Evolutionary conservation across 2,888 invertebrate genomes (phyloP).

Genomic region (Ormia ochracea): DNA sequence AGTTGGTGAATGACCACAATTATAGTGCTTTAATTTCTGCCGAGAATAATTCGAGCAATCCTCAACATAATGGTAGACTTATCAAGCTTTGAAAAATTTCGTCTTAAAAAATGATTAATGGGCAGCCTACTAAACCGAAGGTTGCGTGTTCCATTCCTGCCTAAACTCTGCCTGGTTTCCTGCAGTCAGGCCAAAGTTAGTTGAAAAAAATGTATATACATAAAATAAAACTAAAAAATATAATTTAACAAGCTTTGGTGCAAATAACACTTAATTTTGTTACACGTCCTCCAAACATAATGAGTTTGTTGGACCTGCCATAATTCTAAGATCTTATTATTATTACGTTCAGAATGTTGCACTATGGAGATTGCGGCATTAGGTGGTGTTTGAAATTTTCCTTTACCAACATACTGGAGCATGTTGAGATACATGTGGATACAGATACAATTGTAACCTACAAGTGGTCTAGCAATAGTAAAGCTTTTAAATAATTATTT

Average conservation of each 20-base stretch:
- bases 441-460: slow-evolving; percentile 12
- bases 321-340: slow-evolving; percentile 29
- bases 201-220: too few species aligned
- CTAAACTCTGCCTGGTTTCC: too few species aligned
- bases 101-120: too few species aligned
- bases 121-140: too few species aligned
- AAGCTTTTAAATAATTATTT: slow-evolving; percentile 54
- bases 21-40: too few species aligned
- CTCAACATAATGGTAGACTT: too few species aligned
- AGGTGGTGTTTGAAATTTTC: slow-evolving; percentile 13
- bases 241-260: background rate
- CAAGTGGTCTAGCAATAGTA: slow-evolving; percentile 61
- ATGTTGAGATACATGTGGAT: slow-evolving; percentile 42
- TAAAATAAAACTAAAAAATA: too few species aligned
- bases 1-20: too few species aligned
- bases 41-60: too few species aligned
- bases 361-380: background rate
- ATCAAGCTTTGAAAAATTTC: too few species aligned
- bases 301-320: slow-evolving; percentile 37
- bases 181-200: too few species aligned
- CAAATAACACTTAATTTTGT: background rate
- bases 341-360: slow-evolving; percentile 30
- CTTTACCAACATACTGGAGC: slow-evolving; percentile 17
- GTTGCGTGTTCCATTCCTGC: too few species aligned
- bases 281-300: background rate